These are phyloP conservation scores for Globicephala melas DNA, from an alignment of 2,113 vertebrate species.

Conservation along the genomic window DNA sequence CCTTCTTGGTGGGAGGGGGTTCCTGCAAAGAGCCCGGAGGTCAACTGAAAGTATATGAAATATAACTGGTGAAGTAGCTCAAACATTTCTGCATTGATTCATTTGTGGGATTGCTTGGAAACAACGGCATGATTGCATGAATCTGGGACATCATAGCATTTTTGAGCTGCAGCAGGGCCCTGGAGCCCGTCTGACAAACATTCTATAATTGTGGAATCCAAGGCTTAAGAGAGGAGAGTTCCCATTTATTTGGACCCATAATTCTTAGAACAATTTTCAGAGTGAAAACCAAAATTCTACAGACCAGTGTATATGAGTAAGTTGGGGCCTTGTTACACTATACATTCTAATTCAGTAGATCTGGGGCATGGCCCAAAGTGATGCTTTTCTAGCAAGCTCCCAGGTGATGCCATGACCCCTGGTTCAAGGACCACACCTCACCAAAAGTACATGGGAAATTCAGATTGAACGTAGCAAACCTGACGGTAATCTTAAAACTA, in stretches of 20 bases:
- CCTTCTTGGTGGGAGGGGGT: neutral
- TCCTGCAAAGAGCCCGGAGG: neutral
- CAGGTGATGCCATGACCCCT: neutral
- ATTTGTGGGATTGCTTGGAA: neutral
- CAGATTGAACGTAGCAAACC: neutral
- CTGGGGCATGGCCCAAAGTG: neutral
- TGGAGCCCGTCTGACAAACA: neutral
- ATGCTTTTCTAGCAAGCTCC: neutral
- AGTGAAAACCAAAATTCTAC: neutral
- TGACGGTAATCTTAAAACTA: neutral
- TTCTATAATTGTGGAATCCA: neutral
- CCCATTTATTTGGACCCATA: neutral
- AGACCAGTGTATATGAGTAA: neutral
- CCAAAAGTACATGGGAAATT: neutral
- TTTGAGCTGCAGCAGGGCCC: neutral
- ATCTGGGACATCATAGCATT: neutral
- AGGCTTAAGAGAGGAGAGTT: neutral
- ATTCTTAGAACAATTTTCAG: constrained; percentile 1
- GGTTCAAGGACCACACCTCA: neutral
- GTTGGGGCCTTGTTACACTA: neutral
- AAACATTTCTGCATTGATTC: neutral
- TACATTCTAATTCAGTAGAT: neutral
- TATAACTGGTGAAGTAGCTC: neutral
- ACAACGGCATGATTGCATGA: neutral
- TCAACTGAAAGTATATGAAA: neutral